Conservation (phyloP, 2,113 vertebrate genomes). For the Mobula birostris region DNA sequence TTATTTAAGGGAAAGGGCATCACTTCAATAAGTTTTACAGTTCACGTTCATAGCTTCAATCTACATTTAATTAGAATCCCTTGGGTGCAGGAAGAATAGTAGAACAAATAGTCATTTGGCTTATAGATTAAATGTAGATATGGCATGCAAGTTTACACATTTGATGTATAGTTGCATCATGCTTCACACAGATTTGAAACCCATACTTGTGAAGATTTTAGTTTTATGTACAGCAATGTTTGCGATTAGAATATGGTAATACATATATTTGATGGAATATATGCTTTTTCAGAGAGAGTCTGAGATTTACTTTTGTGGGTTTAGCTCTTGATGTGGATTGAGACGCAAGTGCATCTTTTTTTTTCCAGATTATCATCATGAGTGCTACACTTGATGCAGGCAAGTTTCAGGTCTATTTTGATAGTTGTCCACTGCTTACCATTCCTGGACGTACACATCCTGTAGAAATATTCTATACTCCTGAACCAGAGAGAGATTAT, state of each 20-base stretch:
- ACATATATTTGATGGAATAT: not conserved
- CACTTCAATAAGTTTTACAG: not conserved
- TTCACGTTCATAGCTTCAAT: not conserved
- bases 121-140: no score
- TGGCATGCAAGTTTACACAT: not conserved
- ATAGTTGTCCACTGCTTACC: constrained; percentile 86
- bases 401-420: constrained; percentile 95
- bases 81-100: not conserved
- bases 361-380: constrained; percentile 84
- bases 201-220: not conserved
- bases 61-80: not conserved
- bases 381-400: constrained; percentile 93
- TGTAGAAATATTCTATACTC: constrained; percentile 96
- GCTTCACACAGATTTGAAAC: not conserved
- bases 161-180: not conserved
- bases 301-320: not conserved
- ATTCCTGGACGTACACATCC: constrained; percentile 92
- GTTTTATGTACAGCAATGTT: not conserved
- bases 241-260: not conserved
- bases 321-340: constrained; percentile 16
- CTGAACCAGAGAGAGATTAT: constrained; percentile 90
- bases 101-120: constrained; percentile 3
- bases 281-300: not conserved
- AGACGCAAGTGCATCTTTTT: not conserved
- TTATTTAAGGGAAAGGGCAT: not conserved